Evolutionary conservation across 2,797 vertebrate species (phyloP), one percentile per base, ranked within the genome.

Genomic region (Myiotriccus ornatus): DNA sequence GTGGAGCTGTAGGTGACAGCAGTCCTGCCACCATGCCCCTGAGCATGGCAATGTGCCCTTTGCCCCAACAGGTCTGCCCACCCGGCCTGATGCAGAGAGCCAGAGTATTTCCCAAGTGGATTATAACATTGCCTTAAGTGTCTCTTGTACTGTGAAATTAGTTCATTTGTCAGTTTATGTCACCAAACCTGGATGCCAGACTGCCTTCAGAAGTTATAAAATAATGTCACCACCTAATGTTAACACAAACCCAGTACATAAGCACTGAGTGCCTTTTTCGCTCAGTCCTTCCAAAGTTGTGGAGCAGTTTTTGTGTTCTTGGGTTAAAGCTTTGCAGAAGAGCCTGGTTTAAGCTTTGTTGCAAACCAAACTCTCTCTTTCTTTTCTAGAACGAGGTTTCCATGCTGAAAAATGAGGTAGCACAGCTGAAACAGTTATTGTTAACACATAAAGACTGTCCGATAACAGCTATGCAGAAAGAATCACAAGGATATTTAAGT

Each of bases 391-490:
- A 99, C 3, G 99, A 99, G 97, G 99, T 99, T 96, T 99, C 99
- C 83, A 99, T 99, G 99, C 98, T 99, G 96, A 99, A 99, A 98
- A 99, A 98, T 11, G 99, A 99, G 97, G 99, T 99, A 97, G 99
- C 99, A 92, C 99, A 99, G 97, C 99, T 99, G 96, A 99, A 99
- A 97, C 99, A 99, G 98, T 98, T 99, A 95, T 98, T 99, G 97
- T 98, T 99, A 98, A 99, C 99, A 91, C 99, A 99, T 97, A 99
- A 99, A 98, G 99, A 99, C 98, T 99, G 99, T 97, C 99, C 99
- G 74, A 99, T 99, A 98, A 99, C 99, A 97, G 98, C 99, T 98
- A 99, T 99, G 99, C 99, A 99, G 98, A 99, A 99, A 98, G 99
- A 99, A 93, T 99, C 99, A 35, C 99, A 99, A 98, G 99, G 99